These are phyloP conservation scores for Pycnomerus fuliginosus DNA, from an alignment of 2,888 invertebrate genomes.

Conservation along the genomic window DNA sequence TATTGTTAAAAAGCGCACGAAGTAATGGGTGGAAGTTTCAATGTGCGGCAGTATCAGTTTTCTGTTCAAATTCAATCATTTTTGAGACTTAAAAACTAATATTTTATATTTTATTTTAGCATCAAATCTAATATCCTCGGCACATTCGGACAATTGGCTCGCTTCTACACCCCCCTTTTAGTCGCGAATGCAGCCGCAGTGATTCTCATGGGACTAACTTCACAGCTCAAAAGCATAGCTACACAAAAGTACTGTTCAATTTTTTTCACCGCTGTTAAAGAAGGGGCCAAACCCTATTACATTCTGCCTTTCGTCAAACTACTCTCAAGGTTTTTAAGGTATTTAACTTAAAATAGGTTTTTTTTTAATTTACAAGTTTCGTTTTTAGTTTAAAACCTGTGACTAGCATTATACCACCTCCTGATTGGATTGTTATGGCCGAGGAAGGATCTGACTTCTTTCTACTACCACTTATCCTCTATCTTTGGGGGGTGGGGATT, in stretches of 20 bases:
- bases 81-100: too few relatives aligned
- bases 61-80: too few relatives aligned
- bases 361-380: conserved; percentile 8
- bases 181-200: conserved; percentile 68
- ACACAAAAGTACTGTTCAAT: conserved; percentile 52
- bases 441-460: conserved; percentile 51
- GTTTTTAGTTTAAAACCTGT: conserved; percentile 23
- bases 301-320: conserved; percentile 57
- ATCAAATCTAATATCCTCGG: conserved; percentile 60
- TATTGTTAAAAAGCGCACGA: too few relatives aligned
- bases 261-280: conserved; percentile 60
- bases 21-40: too few relatives aligned
- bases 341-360: conserved; percentile 3
- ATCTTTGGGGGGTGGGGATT: conserved; percentile 63
- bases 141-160: conserved; percentile 63
- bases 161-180: conserved; percentile 65
- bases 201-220: conserved; percentile 60
- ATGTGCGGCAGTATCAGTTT: too few relatives aligned
- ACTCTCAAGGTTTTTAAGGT: conserved; percentile 54
- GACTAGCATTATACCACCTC: conserved; percentile 33
- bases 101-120: conserved; percentile 48
- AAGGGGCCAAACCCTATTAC: conserved; percentile 62
- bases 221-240: conserved; percentile 54
- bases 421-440: conserved; percentile 42
- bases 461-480: conserved; percentile 61